Evolutionary conservation across 2,797 vertebrate genomes (phyloP).

Genomic region (Austrolebias charrua): DNA sequence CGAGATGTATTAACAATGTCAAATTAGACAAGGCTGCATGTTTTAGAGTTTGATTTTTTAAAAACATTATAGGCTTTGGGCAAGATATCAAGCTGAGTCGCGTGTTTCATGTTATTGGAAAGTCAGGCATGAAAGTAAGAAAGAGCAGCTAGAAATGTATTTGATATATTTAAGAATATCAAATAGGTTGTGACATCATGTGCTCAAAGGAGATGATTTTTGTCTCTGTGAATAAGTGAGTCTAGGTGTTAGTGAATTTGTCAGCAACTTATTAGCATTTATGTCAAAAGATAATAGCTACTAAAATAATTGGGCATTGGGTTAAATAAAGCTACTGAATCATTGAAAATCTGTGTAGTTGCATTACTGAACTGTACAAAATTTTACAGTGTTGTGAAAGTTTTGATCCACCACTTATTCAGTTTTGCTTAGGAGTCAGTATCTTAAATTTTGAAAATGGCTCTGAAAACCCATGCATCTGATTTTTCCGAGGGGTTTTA

Average conservation of each 20-base stretch:
- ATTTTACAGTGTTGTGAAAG: not conserved
- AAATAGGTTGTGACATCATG: constrained; percentile 1
- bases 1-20: constrained; percentile 46
- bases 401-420: not conserved
- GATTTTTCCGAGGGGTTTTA: not conserved
- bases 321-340: constrained; percentile 4
- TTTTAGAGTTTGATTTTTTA: constrained; percentile 25
- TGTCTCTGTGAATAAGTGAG: constrained; percentile 6
- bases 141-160: constrained; percentile 18
- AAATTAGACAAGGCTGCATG: constrained; percentile 31
- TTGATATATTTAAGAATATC: constrained; percentile 5
- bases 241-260: constrained; percentile 4
- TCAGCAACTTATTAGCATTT: constrained; percentile 4
- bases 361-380: not conserved
- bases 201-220: not conserved
- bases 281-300: constrained; percentile 3
- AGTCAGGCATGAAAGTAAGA: constrained; percentile 8
- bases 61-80: constrained; percentile 28
- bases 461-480: not conserved
- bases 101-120: constrained; percentile 18
- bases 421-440: too few species aligned
- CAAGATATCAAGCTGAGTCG: constrained; percentile 19
- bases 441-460: too few species aligned
- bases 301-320: not conserved
- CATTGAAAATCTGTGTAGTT: not conserved